Conservation (phyloP, 92 coral and sea anemone species). For the Parazoanthus atlanticus region DNA sequence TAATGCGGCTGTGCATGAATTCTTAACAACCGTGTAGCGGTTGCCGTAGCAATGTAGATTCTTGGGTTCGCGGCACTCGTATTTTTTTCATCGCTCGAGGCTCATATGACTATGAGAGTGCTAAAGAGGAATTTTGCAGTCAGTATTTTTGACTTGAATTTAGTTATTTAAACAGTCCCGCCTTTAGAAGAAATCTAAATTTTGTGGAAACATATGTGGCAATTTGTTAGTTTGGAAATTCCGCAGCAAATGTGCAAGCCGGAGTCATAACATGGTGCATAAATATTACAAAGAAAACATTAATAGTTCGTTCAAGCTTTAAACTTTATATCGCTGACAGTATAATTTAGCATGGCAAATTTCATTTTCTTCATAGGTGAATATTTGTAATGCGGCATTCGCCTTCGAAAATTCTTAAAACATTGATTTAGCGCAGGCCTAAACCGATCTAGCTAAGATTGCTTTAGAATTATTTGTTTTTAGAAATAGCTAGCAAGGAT, state of each 20-base stretch:
- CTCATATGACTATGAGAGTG: no score
- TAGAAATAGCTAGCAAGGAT: background rate
- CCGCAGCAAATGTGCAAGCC: constrained; percentile 29
- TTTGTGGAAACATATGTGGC: background rate
- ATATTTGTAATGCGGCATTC: no score
- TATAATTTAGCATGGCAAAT: no score
- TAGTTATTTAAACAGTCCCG: background rate
- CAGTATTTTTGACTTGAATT: background rate
- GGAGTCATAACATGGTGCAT: background rate
- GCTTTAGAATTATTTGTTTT: background rate
- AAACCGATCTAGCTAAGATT: background rate
- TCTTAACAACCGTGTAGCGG: background rate
- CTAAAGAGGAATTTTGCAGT: no score
- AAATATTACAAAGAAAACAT: constrained; percentile 6
- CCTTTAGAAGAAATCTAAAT: background rate
- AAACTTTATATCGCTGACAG: no score
- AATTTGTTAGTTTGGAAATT: background rate
- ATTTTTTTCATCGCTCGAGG: no score
- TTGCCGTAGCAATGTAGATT: constrained; percentile 17
- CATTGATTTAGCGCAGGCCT: background rate
- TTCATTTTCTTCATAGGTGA: background rate
- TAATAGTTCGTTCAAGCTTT: background rate
- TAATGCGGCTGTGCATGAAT: constrained; percentile 1
- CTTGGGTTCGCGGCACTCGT: background rate
- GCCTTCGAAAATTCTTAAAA: background rate